Conservation (phyloP, 2,113 vertebrate species). For the Vombatus ursinus region DNA sequence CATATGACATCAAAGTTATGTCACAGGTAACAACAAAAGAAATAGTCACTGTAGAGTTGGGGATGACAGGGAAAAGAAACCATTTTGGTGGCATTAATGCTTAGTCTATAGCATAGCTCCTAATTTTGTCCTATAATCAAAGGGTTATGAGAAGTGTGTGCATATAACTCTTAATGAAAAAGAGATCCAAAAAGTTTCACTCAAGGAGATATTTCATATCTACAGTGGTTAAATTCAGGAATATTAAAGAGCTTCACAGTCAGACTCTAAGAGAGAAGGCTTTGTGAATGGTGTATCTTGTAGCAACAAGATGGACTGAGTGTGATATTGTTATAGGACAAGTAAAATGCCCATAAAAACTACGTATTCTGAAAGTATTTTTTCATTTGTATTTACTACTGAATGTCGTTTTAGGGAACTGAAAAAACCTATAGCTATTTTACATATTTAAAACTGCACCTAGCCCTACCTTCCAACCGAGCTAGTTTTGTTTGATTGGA, state of each 20-base stretch:
- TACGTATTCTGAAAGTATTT: constrained; percentile 26
- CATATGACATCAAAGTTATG: constrained; percentile 73
- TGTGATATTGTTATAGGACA: constrained; percentile 11
- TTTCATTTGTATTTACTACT: constrained; percentile 55
- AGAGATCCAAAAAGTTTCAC: constrained; percentile 41
- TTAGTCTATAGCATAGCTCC: constrained; percentile 56
- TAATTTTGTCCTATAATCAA: constrained; percentile 61
- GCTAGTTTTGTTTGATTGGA: background rate
- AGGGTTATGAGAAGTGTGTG: constrained; percentile 60
- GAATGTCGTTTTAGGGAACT: constrained; percentile 34
- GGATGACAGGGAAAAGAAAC: constrained; percentile 67
- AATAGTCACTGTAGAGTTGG: constrained; percentile 65
- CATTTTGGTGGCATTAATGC: constrained; percentile 67
- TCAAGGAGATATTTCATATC: constrained; percentile 54
- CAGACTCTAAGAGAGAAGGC: constrained; percentile 42
- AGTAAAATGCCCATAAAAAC: constrained; percentile 50
- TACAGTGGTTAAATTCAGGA: constrained; percentile 66
- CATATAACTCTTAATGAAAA: constrained; percentile 53
- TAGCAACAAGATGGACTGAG: constrained; percentile 40
- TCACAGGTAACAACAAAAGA: constrained; percentile 75
- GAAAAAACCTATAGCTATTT: constrained; percentile 8
- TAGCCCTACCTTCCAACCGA: constrained; percentile 19
- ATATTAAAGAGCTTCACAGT: constrained; percentile 74
- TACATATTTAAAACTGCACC: constrained; percentile 26
- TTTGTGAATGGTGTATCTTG: constrained; percentile 29